A percentile compares a stretch with the other conserved stretches of the same genome.
These are phyloP conservation scores for Rapana venosa DNA, from an alignment of 2,888 invertebrate genomes.

Conservation along the genomic window DNA sequence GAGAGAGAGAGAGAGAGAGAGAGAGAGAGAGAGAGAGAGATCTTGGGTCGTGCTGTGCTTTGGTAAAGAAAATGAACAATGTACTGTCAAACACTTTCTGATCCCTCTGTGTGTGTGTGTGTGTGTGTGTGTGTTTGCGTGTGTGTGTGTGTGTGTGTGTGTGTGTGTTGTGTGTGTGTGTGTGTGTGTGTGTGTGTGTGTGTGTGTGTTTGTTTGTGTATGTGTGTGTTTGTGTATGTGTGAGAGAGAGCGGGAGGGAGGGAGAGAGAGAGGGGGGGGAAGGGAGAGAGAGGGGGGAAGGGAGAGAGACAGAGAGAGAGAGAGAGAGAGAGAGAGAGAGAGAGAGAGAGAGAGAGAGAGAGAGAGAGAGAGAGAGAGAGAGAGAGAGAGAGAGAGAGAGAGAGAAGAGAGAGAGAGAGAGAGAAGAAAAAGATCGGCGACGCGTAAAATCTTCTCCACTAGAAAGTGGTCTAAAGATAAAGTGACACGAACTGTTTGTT, in stretches of 20 bases:
- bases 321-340: too few species aligned
- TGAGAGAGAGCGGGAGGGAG: too few species aligned
- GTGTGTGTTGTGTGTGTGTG: too few species aligned
- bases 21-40: background rate
- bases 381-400: background rate
- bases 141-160: too few species aligned
- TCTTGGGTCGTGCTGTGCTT: too few species aligned
- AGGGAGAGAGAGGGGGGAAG: background rate
- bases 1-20: background rate
- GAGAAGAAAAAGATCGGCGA: background rate
- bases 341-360: background rate
- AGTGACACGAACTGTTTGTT: too few species aligned
- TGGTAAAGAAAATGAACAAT: background rate
- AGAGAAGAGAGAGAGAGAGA: background rate
- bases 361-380: background rate
- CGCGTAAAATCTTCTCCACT: too few species aligned
- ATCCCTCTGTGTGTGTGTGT: background rate
- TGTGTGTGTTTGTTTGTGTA: too few species aligned
- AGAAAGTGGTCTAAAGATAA: too few species aligned
- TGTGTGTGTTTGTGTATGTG: too few species aligned
- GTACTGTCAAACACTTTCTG: background rate
- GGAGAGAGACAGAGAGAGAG: background rate
- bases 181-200: too few species aligned
- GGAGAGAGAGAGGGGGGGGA: background rate
- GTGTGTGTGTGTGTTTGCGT: too few species aligned